Base-by-base conservation (phyloP, 2,797 vertebrate genomes). In the Anabacerthia variegaticeps region DNA sequence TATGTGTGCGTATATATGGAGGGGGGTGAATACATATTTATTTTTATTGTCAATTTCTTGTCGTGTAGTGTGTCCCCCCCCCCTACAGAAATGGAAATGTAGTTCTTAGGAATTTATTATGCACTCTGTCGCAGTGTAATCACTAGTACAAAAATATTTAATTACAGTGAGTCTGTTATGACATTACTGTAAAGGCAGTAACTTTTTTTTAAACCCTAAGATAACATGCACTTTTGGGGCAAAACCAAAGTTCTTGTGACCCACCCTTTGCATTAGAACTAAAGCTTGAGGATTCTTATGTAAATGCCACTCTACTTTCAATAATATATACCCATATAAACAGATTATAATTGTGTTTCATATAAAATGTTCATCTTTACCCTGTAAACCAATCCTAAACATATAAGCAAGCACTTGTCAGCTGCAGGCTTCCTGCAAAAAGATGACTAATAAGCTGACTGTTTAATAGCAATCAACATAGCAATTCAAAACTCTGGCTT, bases 71-170 rank as follows among this genome's bases (percentile, higher is more conserved):
- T 55, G 12, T 5, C 91, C 76, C 92, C 93, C 74, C 92, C 93
- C 48, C 56, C 89, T 66, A 87, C 30, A 85, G 86, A 97, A 96
- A 97, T 95, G 93, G 97, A 97, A 98, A 96, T 93, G 93, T 23
- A 94, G 91, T 96, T 95, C 95, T 98, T 90, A 90, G 95, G 97
- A 96, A 98, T 97, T 97, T 97, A 97, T 97, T 97, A 97, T 97
- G 96, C 84, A 91, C 96, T 97, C 96, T 96, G 97, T 97, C 86
- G 79, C 96, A 93, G 94, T 76, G 94, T 97, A 98, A 98, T 98
- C 97, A 97, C 96, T 96, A 97, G 97, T 93, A 96, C 97, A 98
- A 98, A 98, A 98, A 98, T 98, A 98, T 98, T 98, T 98, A 98
- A 98, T 98, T 98, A 98, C 95, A 98, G 95, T 94, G 97, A 98